Percentiles rank a stretch among this genome's conserved stretches.
Conservation (phyloP, 1,140 invertebrate genomes). For the Kradibia gibbosae region DNA sequence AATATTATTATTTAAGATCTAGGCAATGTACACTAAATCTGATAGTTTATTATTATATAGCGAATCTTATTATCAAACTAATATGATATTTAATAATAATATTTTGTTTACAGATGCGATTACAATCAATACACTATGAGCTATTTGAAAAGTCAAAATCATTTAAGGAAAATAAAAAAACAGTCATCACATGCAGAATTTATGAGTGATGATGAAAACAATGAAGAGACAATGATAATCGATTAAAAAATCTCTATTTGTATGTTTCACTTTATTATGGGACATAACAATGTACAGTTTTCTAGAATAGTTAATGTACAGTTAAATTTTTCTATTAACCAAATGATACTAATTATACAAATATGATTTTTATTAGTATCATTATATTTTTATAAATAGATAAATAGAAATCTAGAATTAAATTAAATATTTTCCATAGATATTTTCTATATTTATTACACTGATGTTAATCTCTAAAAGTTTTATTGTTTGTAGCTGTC, state of each 20-base stretch:
- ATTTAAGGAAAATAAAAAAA: conserved; percentile 64
- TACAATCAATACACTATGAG: conserved; percentile 85
- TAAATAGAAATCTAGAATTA: no score
- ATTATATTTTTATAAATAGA: no score
- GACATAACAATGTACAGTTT: conserved; percentile 35
- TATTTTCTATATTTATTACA: no score
- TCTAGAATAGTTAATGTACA: background rate
- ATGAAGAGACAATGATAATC: conserved; percentile 55
- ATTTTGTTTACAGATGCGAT: conserved; percentile 79
- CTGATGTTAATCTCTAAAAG: no score
- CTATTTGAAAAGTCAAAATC: conserved; percentile 76
- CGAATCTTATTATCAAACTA: background rate
- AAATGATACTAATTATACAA: conserved; percentile 30
- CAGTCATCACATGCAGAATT: conserved; percentile 44
- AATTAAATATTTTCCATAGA: no score
- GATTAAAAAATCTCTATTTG: conserved; percentile 38
- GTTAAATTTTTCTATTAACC: conserved; percentile 28
- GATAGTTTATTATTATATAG: background rate
- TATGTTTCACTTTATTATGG: conserved; percentile 15
- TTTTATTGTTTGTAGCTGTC: no score
- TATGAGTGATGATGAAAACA: conserved; percentile 67
- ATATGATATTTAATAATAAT: background rate
- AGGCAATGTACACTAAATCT: no score
- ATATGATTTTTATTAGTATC: background rate
- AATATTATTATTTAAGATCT: no score